Evolutionary conservation across 1,140 invertebrate species (phyloP), one percentile per base, ranked within the genome.

Genomic region (Micrasema longulum): DNA sequence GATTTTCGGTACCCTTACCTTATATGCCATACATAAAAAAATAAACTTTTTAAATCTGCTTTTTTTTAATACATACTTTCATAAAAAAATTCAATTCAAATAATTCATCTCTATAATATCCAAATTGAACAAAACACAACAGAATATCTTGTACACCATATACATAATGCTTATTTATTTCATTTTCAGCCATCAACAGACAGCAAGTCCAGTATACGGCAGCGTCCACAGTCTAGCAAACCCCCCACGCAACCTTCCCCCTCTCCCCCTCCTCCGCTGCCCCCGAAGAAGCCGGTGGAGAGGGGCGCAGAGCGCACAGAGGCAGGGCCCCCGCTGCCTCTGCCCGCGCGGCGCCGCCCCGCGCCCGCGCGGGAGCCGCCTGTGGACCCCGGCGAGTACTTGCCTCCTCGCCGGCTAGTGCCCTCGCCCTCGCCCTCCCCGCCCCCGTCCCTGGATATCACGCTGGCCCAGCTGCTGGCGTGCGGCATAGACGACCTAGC

Each of bases 401-500:
- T 91, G 67, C 85, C 88, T 18, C 89, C 89, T 0, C 16, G 78
- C 80, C 71, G 83, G 78, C 64, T 69, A 23, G 68, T 69, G 20
- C 64, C 69, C 12, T 64, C 72, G 14, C 64, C 69, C 16, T 64
- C 73, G 81, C 67, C 76, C 81, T 50, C 83, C 79, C n/a, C n/a
- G n/a, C n/a, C n/a, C n/a, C 23, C 83, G 79, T 26, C 73, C 12
- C 67, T 85, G 72, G 91, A 94, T 79, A 93, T 95, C 45, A 95
- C 93, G 0, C 82, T 95, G 41, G 92, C 88, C 76, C 93, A 96
- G 80, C 83, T 95, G 35, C 91, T 94, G 9, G 91, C 92, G 2
- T 89, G 93, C 77, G 92, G 92, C 71, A 87, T 95, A 72, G 90
- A 91, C 72, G 92, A 96, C 55, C 80, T 95, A 69, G 92, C 94